These are phyloP conservation scores for Heliothis subflexa DNA, from an alignment of 1,140 invertebrate genomes.

Conservation along the genomic window DNA sequence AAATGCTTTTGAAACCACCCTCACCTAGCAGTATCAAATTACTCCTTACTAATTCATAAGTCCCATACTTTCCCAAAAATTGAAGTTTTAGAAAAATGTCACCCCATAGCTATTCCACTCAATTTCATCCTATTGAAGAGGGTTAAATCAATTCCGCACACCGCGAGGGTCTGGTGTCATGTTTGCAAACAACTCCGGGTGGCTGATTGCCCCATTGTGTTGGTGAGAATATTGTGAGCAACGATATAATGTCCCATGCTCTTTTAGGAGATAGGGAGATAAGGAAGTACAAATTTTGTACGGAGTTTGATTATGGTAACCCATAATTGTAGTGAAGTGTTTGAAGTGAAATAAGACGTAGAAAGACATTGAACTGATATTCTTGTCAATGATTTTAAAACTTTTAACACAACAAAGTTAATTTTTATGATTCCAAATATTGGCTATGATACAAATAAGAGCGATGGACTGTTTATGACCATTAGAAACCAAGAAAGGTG, in stretches of 20 bases:
- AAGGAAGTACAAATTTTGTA: neutral
- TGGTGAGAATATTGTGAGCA: slow-evolving; percentile 55
- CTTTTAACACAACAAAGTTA: too few relatives aligned
- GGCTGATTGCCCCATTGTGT: slow-evolving; percentile 80
- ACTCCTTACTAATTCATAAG: too few relatives aligned
- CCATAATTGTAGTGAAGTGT: too few relatives aligned
- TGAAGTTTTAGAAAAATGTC: neutral
- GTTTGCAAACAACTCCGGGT: slow-evolving; percentile 73
- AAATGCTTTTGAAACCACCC: too few relatives aligned
- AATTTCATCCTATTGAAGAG: slow-evolving; percentile 10
- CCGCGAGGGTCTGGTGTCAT: slow-evolving; percentile 59
- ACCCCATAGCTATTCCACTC: slow-evolving; percentile 14
- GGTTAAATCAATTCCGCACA: slow-evolving; percentile 61
- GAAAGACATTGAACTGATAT: too few relatives aligned
- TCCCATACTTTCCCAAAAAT: neutral
- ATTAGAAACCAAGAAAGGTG: too few relatives aligned
- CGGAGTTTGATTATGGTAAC: neutral
- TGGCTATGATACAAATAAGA: too few relatives aligned
- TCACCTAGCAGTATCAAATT: too few relatives aligned
- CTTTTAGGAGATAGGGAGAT: slow-evolving; percentile 38
- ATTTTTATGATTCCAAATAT: too few relatives aligned
- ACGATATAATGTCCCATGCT: neutral
- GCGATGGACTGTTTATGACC: too few relatives aligned
- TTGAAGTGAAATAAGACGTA: too few relatives aligned
- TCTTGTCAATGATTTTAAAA: too few relatives aligned